Conservation (phyloP, 92 coral and sea anemone genomes). For the Epizoanthus scotinus region DNA sequence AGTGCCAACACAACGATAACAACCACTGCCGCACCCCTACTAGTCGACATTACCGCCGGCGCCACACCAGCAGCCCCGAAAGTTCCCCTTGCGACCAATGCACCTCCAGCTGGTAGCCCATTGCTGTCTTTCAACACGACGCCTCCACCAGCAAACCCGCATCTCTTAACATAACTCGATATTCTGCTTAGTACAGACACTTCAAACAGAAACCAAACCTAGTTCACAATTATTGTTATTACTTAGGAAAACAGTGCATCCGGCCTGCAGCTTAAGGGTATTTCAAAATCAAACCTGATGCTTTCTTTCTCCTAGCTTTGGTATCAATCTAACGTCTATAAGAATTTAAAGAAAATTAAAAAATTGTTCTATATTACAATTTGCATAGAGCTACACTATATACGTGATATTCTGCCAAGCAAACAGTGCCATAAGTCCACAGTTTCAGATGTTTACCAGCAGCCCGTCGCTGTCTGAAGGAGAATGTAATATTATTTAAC, state of each 20-base stretch:
- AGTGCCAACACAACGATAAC: slow-evolving; percentile 64
- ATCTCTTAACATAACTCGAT: slow-evolving; percentile 11
- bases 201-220: background rate
- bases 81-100: background rate
- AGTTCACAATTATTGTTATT: background rate
- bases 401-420: too few relatives aligned
- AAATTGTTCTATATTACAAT: too few relatives aligned
- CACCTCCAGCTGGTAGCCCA: slow-evolving; percentile 6
- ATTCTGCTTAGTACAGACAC: background rate
- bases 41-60: slow-evolving; percentile 92
- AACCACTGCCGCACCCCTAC: slow-evolving; percentile 84
- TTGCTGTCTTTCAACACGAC: slow-evolving; percentile 34
- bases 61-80: slow-evolving; percentile 80
- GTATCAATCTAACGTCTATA: background rate
- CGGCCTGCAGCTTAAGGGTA: too few relatives aligned
- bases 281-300: too few relatives aligned
- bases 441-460: too few relatives aligned
- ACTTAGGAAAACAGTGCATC: background rate
- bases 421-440: too few relatives aligned
- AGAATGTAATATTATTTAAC: too few relatives aligned
- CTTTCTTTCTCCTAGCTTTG: background rate
- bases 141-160: slow-evolving; percentile 28
- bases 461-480: too few relatives aligned
- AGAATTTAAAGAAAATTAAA: too few relatives aligned
- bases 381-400: too few relatives aligned